phyloP scores from a whole-genome alignment of 2,888 invertebrate species.

The Lypha dubia region DNA sequence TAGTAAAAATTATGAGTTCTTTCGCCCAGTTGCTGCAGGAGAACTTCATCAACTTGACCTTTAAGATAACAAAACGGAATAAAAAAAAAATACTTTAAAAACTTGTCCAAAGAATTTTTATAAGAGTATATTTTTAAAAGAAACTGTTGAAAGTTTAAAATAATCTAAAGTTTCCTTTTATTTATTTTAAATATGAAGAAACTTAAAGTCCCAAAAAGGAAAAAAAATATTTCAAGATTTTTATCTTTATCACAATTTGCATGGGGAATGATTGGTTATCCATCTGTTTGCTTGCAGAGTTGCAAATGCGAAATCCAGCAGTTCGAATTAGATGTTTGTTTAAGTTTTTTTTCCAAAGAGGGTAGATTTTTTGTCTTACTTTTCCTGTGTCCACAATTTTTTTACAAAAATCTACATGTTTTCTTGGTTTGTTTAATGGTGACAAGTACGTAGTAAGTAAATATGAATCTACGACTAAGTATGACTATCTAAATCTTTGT shows the following conservation, averaged over 20 bases:
- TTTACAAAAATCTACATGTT: background rate
- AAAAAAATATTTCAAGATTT: conserved; percentile 71
- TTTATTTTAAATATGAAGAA: conserved; percentile 21
- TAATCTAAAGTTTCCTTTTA: conserved; percentile 46
- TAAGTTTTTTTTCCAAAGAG: conserved; percentile 8
- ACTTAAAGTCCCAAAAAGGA: background rate
- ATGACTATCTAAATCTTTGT: conserved; percentile 12
- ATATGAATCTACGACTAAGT: conserved; percentile 31
- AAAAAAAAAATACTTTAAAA: conserved; percentile 21
- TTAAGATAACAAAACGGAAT: conserved; percentile 76
- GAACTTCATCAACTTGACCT: conserved; percentile 79
- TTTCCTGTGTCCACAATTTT: conserved; percentile 3
- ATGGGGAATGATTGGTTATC: conserved; percentile 77
- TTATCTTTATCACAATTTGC: conserved; percentile 81
- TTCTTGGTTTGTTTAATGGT: conserved; percentile 50
- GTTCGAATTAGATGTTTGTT: background rate
- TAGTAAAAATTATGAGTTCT: background rate
- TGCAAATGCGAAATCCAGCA: background rate
- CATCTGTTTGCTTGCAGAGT: conserved; percentile 17
- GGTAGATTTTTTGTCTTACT: conserved; percentile 28
- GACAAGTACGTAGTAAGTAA: conserved; percentile 57
- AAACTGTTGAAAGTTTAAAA: conserved; percentile 75
- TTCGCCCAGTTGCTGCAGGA: conserved; percentile 62
- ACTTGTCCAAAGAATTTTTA: background rate
- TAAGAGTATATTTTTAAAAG: background rate